Percentiles rank a stretch among this genome's conserved stretches.
These are phyloP conservation scores for Ctenoplectra terminalis DNA, from an alignment of 1,140 invertebrate genomes.

Conservation along the genomic window DNA sequence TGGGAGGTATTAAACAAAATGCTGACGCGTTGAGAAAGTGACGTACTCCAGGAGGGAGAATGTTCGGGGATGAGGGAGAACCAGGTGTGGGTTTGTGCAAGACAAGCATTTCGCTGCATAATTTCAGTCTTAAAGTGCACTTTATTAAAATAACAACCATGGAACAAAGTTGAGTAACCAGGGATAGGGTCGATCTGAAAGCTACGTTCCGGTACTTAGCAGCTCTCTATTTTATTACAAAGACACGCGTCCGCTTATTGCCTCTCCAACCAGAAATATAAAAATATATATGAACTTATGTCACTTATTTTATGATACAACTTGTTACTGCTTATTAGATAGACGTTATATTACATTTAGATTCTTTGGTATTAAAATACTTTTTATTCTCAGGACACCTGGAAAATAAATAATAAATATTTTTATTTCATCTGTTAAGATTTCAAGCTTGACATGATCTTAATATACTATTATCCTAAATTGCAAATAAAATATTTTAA, in stretches of 20 bases:
- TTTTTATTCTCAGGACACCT: background rate
- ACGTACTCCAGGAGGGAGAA: conserved; percentile 14
- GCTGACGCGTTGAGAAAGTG: conserved; percentile 47
- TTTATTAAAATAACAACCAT: conserved; percentile 54
- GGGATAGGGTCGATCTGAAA: conserved; percentile 6
- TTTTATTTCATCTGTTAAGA: too few relatives aligned
- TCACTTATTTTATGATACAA: background rate
- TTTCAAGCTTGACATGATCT: too few relatives aligned
- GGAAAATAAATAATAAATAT: background rate
- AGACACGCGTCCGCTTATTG: background rate
- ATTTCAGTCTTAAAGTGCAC: conserved; percentile 54
- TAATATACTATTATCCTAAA: too few relatives aligned
- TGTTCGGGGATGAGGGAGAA: conserved; percentile 19
- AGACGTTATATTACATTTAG: background rate
- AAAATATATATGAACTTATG: background rate
- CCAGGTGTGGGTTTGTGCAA: conserved; percentile 52
- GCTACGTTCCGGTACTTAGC: background rate
- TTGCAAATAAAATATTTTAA: too few relatives aligned
- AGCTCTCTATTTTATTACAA: background rate
- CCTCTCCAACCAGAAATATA: background rate
- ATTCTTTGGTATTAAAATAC: background rate
- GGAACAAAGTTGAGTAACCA: conserved; percentile 20
- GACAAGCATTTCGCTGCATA: conserved; percentile 52
- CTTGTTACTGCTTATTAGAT: background rate
- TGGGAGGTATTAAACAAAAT: conserved; percentile 46